phyloP scores from a whole-genome alignment of 2,888 invertebrate species.

The Lucinisca nassula region DNA sequence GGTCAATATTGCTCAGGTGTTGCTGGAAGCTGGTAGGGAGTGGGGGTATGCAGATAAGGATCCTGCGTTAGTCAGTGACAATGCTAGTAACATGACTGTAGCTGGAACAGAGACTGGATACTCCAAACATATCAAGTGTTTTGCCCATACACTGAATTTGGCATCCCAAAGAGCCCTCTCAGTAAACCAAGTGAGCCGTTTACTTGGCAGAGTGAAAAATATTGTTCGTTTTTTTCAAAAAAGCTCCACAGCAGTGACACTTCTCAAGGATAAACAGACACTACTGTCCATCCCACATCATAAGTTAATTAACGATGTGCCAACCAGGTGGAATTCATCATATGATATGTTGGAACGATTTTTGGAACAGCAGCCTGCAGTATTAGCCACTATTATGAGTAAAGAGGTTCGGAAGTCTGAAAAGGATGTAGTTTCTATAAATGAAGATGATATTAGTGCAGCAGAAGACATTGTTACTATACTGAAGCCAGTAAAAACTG shows the following conservation, averaged over 20 bases:
- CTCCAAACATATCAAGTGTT: slow-evolving; percentile 33
- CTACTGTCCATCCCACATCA: slow-evolving; percentile 1
- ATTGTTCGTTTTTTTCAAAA: slow-evolving; percentile 47
- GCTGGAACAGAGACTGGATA: slow-evolving; percentile 27
- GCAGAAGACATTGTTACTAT: slow-evolving; percentile 36
- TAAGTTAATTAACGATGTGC: slow-evolving; percentile 30
- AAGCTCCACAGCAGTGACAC: slow-evolving; percentile 10
- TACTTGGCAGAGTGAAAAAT: slow-evolving; percentile 42
- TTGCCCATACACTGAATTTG: slow-evolving; percentile 57
- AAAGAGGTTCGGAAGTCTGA: slow-evolving; percentile 15
- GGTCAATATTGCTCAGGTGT: slow-evolving; percentile 33
- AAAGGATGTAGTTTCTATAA: slow-evolving; percentile 47
- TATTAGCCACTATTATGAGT: slow-evolving; percentile 20
- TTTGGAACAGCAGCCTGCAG: slow-evolving; percentile 55
- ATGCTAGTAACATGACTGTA: slow-evolving; percentile 51
- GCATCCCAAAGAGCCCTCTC: slow-evolving; percentile 35
- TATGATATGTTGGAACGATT: slow-evolving; percentile 53
- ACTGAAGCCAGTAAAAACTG: slow-evolving; percentile 49
- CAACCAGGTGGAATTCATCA: slow-evolving; percentile 50
- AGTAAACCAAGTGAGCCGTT: slow-evolving; percentile 23
- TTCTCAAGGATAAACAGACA: background rate
- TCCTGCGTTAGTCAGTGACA: slow-evolving; percentile 49
- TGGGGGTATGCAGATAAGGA: slow-evolving; percentile 38
- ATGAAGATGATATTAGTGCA: slow-evolving; percentile 36
- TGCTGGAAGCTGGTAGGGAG: slow-evolving; percentile 1